These are phyloP conservation scores for Crematogaster levior DNA, from an alignment of 2,888 invertebrate genomes.

Conservation along the genomic window DNA sequence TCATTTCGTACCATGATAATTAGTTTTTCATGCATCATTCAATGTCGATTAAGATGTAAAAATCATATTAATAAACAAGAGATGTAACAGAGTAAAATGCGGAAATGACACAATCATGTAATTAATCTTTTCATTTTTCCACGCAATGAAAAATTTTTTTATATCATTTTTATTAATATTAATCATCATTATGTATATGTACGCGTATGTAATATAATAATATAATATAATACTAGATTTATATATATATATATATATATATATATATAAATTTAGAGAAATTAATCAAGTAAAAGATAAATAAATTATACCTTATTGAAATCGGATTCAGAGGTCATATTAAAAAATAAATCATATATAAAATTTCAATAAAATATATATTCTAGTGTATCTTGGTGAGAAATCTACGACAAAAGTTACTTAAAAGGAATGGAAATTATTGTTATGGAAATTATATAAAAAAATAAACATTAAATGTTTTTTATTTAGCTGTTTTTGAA, in stretches of 20 bases:
- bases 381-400: too few relatives aligned
- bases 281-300: background rate
- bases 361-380: too few relatives aligned
- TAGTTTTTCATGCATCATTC: slow-evolving; percentile 39
- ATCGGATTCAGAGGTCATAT: background rate
- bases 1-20: slow-evolving; percentile 19
- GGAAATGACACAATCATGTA: background rate
- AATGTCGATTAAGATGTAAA: slow-evolving; percentile 26
- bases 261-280: background rate
- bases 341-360: background rate
- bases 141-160: background rate
- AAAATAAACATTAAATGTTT: background rate
- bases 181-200: background rate
- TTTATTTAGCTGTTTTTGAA: slow-evolving; percentile 9
- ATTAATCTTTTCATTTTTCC: background rate
- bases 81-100: background rate
- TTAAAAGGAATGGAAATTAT: background rate
- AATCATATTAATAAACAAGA: background rate
- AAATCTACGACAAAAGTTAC: background rate
- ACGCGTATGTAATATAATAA: background rate
- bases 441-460: slow-evolving; percentile 1
- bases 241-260: too few relatives aligned
- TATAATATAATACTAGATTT: too few relatives aligned
- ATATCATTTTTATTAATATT: background rate
- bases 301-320: background rate